These are phyloP conservation scores for Leucophenga varia DNA, from an alignment of 1,140 invertebrate species.

Conservation along the genomic window DNA sequence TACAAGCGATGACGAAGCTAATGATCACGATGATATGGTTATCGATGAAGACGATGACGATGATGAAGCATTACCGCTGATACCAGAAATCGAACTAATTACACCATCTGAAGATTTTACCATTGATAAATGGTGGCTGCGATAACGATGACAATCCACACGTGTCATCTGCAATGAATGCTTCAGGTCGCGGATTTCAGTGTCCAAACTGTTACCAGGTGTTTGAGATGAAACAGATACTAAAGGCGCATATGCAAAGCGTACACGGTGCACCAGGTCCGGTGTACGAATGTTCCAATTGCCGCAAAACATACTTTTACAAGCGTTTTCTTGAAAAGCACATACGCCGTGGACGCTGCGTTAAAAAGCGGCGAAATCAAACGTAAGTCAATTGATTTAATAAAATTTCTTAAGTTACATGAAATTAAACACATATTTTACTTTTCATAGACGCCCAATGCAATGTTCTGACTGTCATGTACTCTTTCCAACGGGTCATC, in stretches of 20 bases:
- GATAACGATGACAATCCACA: background rate
- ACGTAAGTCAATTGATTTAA: constrained; percentile 48
- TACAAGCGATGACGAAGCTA: background rate
- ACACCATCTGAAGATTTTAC: constrained; percentile 39
- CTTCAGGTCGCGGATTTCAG: constrained; percentile 33
- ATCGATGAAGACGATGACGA: constrained; percentile 21
- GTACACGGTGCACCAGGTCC: constrained; percentile 45
- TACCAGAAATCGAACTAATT: constrained; percentile 50
- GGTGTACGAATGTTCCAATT: constrained; percentile 52
- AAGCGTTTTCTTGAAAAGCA: constrained; percentile 54
- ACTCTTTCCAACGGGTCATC: constrained; percentile 52
- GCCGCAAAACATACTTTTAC: constrained; percentile 52
- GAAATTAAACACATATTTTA: no score
- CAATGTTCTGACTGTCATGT: constrained; percentile 53
- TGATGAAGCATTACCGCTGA: constrained; percentile 35
- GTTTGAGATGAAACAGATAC: constrained; percentile 51
- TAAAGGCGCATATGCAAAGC: constrained; percentile 53
- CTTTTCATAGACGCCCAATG: constrained; percentile 54
- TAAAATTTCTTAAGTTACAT: no score
- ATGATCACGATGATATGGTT: constrained; percentile 9
- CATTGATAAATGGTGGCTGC: constrained; percentile 8
- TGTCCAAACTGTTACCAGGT: constrained; percentile 48
- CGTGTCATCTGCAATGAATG: background rate
- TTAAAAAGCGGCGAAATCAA: constrained; percentile 51
- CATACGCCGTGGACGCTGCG: constrained; percentile 50